Evolutionary conservation across 2,113 vertebrate genomes (phyloP).

Genomic region (Zingel zingel): DNA sequence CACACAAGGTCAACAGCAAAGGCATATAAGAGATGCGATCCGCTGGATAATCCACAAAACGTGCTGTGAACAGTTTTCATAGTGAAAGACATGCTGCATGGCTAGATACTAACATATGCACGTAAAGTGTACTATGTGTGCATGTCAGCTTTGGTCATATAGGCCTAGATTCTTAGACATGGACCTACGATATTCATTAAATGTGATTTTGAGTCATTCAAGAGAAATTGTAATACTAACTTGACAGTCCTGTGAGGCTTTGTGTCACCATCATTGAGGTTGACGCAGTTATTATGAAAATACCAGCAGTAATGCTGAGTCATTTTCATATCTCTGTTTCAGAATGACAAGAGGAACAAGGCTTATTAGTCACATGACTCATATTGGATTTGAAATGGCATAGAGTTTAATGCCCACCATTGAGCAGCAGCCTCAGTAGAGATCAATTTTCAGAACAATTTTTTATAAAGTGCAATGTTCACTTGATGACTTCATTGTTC

Average conservation of each 20-base stretch:
- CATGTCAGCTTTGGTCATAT: not conserved
- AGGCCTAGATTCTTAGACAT: not conserved
- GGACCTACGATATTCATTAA: not conserved
- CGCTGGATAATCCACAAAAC: not conserved
- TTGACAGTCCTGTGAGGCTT: not conserved
- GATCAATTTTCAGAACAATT: slow-evolving; percentile 4
- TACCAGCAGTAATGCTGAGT: not conserved
- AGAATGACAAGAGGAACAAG: slow-evolving; percentile 3
- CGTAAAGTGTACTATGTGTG: no score
- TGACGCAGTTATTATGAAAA: slow-evolving; percentile 38
- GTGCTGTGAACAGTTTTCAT: not conserved
- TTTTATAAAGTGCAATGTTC: slow-evolving; percentile 23
- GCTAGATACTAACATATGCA: not conserved
- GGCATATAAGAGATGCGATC: not conserved
- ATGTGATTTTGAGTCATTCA: not conserved
- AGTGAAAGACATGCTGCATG: not conserved
- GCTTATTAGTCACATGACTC: slow-evolving; percentile 20
- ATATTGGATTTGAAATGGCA: slow-evolving; percentile 20
- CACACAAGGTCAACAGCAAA: not conserved
- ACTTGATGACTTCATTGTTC: slow-evolving; percentile 58
- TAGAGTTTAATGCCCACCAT: not conserved
- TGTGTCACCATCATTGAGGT: not conserved
- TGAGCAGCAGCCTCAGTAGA: slow-evolving; percentile 13
- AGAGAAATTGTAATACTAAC: not conserved
- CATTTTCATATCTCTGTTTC: slow-evolving; percentile 9